A percentile compares a stretch with the other conserved stretches of the same genome.
Evolutionary conservation across 2,113 vertebrate genomes (phyloP).

Genomic region (Panthera uncia): DNA sequence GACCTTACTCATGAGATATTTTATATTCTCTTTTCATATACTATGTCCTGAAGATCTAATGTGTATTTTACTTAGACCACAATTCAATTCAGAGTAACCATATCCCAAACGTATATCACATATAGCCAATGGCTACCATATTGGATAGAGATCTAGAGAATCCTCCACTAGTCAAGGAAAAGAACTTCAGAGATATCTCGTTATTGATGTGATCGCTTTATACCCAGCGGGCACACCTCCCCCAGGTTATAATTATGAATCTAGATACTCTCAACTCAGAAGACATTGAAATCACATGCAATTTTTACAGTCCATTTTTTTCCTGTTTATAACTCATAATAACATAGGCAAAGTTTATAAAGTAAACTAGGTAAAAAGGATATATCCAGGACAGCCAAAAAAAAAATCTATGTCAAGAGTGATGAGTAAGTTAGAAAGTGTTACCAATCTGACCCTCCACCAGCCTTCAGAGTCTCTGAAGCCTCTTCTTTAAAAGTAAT

Average conservation of each 20-base stretch:
- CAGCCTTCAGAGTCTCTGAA: background rate
- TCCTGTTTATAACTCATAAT: background rate
- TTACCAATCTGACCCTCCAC: background rate
- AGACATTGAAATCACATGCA: background rate
- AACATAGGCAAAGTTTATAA: background rate
- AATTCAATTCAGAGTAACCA: background rate
- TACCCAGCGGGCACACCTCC: background rate
- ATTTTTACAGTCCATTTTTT: background rate
- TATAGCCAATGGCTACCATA: accelerated
- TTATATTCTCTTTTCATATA: background rate
- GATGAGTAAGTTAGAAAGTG: background rate
- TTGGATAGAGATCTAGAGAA: background rate
- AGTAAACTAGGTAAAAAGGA: background rate
- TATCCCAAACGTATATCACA: background rate
- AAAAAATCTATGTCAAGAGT: background rate
- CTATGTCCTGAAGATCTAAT: background rate
- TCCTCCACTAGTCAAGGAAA: background rate
- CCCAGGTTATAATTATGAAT: background rate
- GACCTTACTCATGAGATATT: background rate
- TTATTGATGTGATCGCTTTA: background rate
- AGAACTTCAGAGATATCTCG: background rate
- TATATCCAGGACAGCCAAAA: background rate
- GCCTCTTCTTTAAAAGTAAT: background rate
- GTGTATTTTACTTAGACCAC: background rate
- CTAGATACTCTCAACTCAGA: background rate